Conservation (phyloP, 2,888 invertebrate genomes). For the Panzeria rudis region DNA sequence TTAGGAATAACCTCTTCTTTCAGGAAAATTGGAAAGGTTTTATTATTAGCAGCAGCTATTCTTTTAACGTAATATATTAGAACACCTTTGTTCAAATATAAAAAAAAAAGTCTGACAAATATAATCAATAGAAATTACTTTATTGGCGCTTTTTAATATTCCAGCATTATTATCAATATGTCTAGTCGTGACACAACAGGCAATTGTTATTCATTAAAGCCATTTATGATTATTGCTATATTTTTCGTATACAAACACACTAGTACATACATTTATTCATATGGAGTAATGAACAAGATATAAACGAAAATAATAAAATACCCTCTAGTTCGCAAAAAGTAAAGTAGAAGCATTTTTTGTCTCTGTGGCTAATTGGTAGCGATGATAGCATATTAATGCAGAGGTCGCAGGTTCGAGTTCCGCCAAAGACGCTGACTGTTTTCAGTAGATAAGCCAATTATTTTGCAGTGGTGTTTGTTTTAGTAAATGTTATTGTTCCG, state of each 20-base stretch:
- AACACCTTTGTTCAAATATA: constrained; percentile 39
- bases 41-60: not conserved
- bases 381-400: too few relatives aligned
- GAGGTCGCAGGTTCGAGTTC: too few relatives aligned
- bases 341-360: not conserved
- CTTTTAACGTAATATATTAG: constrained; percentile 1
- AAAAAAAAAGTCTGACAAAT: constrained; percentile 9
- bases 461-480: too few relatives aligned
- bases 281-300: not conserved
- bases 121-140: constrained; percentile 64
- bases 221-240: constrained; percentile 54
- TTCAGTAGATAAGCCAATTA: too few relatives aligned
- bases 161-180: constrained; percentile 54
- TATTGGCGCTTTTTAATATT: constrained; percentile 65
- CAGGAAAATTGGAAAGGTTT: not conserved
- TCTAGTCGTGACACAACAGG: constrained; percentile 65
- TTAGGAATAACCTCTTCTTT: not conserved
- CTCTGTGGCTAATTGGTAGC: too few relatives aligned
- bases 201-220: constrained; percentile 71
- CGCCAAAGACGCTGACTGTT: too few relatives aligned
- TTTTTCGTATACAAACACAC: constrained; percentile 15
- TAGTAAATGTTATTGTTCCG: too few relatives aligned
- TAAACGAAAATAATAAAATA: not conserved
- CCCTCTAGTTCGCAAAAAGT: not conserved
- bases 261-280: not conserved